Conservation (phyloP, 2,888 invertebrate species). For the Chrysolina oricalcia region DNA sequence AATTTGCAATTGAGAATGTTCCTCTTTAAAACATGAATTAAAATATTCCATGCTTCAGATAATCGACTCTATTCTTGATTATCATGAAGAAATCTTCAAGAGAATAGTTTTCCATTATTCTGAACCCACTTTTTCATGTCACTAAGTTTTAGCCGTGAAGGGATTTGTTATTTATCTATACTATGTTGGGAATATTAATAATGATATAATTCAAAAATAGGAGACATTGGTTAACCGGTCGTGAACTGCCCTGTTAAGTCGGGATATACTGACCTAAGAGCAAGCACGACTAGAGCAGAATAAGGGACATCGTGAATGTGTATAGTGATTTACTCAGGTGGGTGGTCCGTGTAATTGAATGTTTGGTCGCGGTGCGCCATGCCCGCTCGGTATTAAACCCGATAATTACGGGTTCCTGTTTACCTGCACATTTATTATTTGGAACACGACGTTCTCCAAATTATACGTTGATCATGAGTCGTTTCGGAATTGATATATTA, state of each 20-base stretch:
- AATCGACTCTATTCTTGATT: too few species aligned
- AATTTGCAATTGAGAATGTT: too few species aligned
- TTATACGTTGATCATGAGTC: constrained; percentile 61
- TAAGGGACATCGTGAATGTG: constrained; percentile 56
- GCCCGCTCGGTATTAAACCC: constrained; percentile 64
- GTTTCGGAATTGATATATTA: constrained; percentile 63
- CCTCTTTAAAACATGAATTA: too few species aligned
- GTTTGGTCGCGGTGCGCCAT: constrained; percentile 65
- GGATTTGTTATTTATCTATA: too few species aligned
- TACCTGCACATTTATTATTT: constrained; percentile 66
- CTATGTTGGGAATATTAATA: too few species aligned
- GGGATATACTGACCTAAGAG: constrained; percentile 10
- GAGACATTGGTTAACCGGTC: neutral
- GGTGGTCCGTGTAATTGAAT: constrained; percentile 70
- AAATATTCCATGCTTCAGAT: too few species aligned
- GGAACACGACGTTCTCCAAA: constrained; percentile 61
- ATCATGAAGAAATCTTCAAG: too few species aligned
- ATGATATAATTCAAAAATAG: neutral
- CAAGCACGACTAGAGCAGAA: constrained; percentile 21
- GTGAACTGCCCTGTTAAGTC: constrained; percentile 4
- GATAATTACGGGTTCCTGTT: constrained; percentile 69
- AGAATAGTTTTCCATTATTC: too few species aligned
- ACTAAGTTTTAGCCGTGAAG: too few species aligned
- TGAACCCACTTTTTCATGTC: too few species aligned
- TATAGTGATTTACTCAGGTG: constrained; percentile 68